Conservation (phyloP, 2,113 vertebrate genomes). For the Danio rerio region GRCz12tu NC_133191.1:48181501-48182000, state of each 20-base stretch:
- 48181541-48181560: constrained; percentile 34
- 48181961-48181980: not conserved
- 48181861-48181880: constrained; percentile 58
- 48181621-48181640: constrained; percentile 31
- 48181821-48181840: constrained; percentile 59
- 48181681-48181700: constrained; percentile 73
- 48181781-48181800: constrained; percentile 70
- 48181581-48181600: constrained; percentile 7
- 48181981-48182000: constrained; percentile 11
- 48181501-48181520: not conserved
- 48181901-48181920: constrained; percentile 53
- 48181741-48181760: constrained; percentile 58
- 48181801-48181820: constrained; percentile 69
- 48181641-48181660: constrained; percentile 54
- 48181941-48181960: constrained; percentile 14
- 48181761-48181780: constrained; percentile 67
- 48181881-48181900: constrained; percentile 50
- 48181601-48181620: not conserved
- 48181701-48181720: constrained; percentile 40
- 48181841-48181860: constrained; percentile 61
- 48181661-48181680: constrained; percentile 66
- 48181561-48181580: constrained; percentile 23
- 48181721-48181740: constrained; percentile 56
- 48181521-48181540: constrained; percentile 34
- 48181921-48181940: constrained; percentile 45